These are phyloP conservation scores for Eulemur macaco DNA, from an alignment of 2,113 vertebrate species.

Conservation along the genomic window DNA sequence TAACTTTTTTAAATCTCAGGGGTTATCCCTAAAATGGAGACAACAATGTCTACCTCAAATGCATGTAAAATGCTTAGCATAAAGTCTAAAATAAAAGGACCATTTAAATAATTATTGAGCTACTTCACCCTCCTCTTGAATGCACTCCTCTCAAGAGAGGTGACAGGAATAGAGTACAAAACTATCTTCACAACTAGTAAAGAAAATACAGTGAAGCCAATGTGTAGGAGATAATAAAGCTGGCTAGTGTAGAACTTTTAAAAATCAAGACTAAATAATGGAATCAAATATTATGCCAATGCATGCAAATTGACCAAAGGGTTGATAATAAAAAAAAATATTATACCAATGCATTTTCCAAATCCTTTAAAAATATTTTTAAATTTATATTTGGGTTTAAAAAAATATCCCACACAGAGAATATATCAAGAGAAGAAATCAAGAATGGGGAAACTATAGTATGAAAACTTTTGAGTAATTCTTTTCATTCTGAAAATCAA, in stretches of 20 bases:
- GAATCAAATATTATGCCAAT: background rate
- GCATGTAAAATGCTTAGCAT: background rate
- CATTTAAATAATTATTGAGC: background rate
- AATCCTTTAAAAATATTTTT: constrained; percentile 7
- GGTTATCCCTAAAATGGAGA: background rate
- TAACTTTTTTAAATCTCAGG: background rate
- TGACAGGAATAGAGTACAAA: background rate
- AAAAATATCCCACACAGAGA: background rate
- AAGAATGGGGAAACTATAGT: background rate
- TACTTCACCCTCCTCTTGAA: background rate
- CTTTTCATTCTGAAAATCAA: background rate
- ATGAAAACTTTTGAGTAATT: background rate
- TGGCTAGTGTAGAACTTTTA: background rate
- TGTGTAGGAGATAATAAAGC: background rate
- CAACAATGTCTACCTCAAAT: background rate
- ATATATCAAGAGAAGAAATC: background rate
- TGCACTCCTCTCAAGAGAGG: background rate
- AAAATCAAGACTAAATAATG: constrained; percentile 15
- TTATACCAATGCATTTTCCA: background rate
- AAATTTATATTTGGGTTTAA: background rate
- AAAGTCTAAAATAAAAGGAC: background rate
- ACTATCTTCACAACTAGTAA: background rate
- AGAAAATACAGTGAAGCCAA: background rate
- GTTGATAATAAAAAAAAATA: too few relatives aligned
- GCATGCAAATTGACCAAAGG: background rate